These are phyloP conservation scores for Penaeus indicus DNA, from an alignment of 1,140 invertebrate species.

Conservation along the genomic window DNA sequence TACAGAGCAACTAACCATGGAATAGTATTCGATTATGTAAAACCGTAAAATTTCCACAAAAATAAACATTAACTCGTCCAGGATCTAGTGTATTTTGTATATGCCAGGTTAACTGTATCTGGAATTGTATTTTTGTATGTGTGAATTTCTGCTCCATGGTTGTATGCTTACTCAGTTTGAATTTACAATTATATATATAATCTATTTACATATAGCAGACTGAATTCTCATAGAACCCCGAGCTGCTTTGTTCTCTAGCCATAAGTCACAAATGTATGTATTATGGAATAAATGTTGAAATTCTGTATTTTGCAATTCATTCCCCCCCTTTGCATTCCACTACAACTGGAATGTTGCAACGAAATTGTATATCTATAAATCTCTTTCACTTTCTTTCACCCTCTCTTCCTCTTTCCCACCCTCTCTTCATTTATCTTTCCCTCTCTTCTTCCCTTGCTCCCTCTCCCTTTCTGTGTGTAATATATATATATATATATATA, in stretches of 20 bases:
- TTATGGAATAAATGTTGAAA: slow-evolving; percentile 63
- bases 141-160: slow-evolving; percentile 28
- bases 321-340: no score
- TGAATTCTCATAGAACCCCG: slow-evolving; percentile 58
- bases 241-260: slow-evolving; percentile 61
- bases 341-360: no score
- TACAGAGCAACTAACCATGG: slow-evolving; percentile 43
- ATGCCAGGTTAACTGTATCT: no score
- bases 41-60: not conserved
- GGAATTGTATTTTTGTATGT: not conserved
- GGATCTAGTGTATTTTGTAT: no score
- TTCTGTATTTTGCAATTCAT: slow-evolving; percentile 35
- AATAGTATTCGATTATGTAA: not conserved
- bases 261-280: slow-evolving; percentile 64
- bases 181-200: slow-evolving; percentile 57
- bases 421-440: slow-evolving; percentile 17
- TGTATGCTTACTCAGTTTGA: slow-evolving; percentile 44
- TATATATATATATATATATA: no score
- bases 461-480: not conserved
- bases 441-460: slow-evolving; percentile 6
- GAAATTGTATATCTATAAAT: no score
- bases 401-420: slow-evolving; percentile 13
- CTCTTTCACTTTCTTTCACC: not conserved
- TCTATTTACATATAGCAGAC: slow-evolving; percentile 64
- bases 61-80: no score